These are phyloP conservation scores for Calycopis cecrops DNA, from an alignment of 1,140 invertebrate genomes.

Conservation along the genomic window DNA sequence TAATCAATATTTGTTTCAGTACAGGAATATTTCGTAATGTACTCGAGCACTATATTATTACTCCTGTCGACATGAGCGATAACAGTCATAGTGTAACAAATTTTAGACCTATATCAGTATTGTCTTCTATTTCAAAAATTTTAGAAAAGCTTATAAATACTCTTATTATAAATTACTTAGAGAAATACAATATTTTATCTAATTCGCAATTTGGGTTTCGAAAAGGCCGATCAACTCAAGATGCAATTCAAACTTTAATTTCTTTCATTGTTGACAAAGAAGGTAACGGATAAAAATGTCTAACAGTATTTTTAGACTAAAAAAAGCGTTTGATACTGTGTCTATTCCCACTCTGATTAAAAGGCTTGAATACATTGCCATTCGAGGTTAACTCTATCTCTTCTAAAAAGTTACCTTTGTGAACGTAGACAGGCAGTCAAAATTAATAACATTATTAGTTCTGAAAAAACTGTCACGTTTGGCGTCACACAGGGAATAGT, in stretches of 20 bases:
- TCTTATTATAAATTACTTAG: no score
- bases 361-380: no score
- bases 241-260: slow-evolving; percentile 3
- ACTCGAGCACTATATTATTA: neutral
- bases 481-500: neutral
- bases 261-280: slow-evolving; percentile 12
- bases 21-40: neutral
- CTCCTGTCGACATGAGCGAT: neutral
- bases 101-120: neutral
- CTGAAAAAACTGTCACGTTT: neutral
- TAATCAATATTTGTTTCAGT: neutral
- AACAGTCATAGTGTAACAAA: neutral
- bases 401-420: neutral
- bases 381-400: slow-evolving; percentile 3
- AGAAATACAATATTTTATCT: no score
- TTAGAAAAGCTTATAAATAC: no score
- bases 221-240: slow-evolving; percentile 15
- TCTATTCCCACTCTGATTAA: no score
- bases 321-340: no score
- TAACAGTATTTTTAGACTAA: slow-evolving; percentile 12
- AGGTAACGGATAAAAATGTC: slow-evolving; percentile 10
- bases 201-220: no score
- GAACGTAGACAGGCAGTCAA: neutral
- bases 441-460: neutral
- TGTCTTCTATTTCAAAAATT: no score